A percentile compares a stretch with the other conserved stretches of the same genome.
These are phyloP conservation scores for Felis catus DNA, from an alignment of 2,113 vertebrate species.

Conservation along the genomic window F.catus_Fca126_mat1.0 CM031412.1:21046501-21047000, in stretches of 20 bases:
- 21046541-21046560: slow-evolving; percentile 86
- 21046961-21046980: slow-evolving; percentile 83
- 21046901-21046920: slow-evolving; percentile 85
- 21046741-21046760: slow-evolving; percentile 83
- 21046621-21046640: slow-evolving; percentile 81
- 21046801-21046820: slow-evolving; percentile 83
- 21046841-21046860: slow-evolving; percentile 80
- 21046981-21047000: slow-evolving; percentile 88
- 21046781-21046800: slow-evolving; percentile 80
- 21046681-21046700: slow-evolving; percentile 81
- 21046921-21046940: slow-evolving; percentile 87
- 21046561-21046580: slow-evolving; percentile 85
- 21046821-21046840: slow-evolving; percentile 78
- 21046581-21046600: slow-evolving; percentile 87
- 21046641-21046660: slow-evolving; percentile 85
- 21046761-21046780: slow-evolving; percentile 81
- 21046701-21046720: slow-evolving; percentile 83
- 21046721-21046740: slow-evolving; percentile 75
- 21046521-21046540: slow-evolving; percentile 85
- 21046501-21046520: slow-evolving; percentile 74
- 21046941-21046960: slow-evolving; percentile 87
- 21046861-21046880: slow-evolving; percentile 81
- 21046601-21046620: slow-evolving; percentile 83
- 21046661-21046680: slow-evolving; percentile 86
- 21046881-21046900: slow-evolving; percentile 80